Conservation (phyloP, 2,888 invertebrate species). For the Patella pellucida region DNA sequence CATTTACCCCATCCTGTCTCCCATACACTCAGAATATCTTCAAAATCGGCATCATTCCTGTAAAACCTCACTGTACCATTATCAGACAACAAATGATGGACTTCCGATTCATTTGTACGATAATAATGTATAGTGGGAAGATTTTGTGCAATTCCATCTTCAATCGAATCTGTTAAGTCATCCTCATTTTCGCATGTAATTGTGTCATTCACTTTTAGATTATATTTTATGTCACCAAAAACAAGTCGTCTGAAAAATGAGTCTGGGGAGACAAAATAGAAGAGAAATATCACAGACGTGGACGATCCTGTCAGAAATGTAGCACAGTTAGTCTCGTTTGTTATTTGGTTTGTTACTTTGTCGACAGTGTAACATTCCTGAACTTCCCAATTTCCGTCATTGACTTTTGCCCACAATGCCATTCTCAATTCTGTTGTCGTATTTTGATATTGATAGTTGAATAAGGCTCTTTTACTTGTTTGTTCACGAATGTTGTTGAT, state of each 20-base stretch:
- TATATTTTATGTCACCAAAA: constrained; percentile 60
- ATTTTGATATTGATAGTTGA: constrained; percentile 44
- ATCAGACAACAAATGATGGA: constrained; percentile 22
- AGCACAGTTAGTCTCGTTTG: constrained; percentile 23
- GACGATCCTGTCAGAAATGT: constrained; percentile 27
- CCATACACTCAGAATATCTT: constrained; percentile 55
- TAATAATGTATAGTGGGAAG: constrained; percentile 52
- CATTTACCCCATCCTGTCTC: constrained; percentile 59
- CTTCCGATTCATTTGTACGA: constrained; percentile 37
- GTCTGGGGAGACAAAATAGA: constrained; percentile 44
- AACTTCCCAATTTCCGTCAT: constrained; percentile 20
- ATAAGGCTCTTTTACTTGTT: constrained; percentile 18
- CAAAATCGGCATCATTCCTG: constrained; percentile 34
- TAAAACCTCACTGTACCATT: constrained; percentile 25
- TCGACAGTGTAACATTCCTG: constrained; percentile 48
- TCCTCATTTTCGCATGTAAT: constrained; percentile 31
- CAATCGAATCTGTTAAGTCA: constrained; percentile 29
- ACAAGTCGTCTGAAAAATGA: constrained; percentile 41
- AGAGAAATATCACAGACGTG: constrained; percentile 40
- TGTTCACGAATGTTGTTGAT: constrained; percentile 30
- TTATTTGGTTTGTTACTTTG: constrained; percentile 29
- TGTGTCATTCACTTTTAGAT: constrained; percentile 36
- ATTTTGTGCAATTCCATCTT: constrained; percentile 19
- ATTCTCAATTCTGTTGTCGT: constrained; percentile 31
- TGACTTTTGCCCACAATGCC: constrained; percentile 37